Evolutionary conservation across 2,888 invertebrate species (phyloP).

Genomic region (Lacanobia wlatinum): DNA sequence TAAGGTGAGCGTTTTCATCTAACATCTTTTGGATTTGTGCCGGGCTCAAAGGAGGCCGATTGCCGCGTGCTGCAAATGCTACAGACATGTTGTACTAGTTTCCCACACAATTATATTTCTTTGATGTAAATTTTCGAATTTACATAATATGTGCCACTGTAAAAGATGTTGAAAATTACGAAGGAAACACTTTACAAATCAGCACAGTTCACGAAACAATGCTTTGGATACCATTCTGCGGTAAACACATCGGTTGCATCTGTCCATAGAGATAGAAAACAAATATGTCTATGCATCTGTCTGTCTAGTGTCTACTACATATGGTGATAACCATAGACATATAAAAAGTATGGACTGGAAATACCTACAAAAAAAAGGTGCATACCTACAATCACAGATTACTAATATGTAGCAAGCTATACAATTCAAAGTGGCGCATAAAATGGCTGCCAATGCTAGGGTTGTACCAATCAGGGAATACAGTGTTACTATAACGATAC

Average conservation of each 20-base stretch:
- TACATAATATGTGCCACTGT: not conserved
- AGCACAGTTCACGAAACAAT: not conserved
- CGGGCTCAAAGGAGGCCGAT: constrained; percentile 94
- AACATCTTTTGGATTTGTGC: constrained; percentile 98
- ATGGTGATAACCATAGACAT: too few relatives aligned
- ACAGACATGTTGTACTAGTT: constrained; percentile 91
- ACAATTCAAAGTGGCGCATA: too few relatives aligned
- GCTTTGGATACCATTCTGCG: not conserved
- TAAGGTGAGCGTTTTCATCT: constrained; percentile 99
- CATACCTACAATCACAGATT: too few relatives aligned
- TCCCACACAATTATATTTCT: constrained; percentile 7
- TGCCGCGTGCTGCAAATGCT: constrained; percentile 93
- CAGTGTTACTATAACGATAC: too few relatives aligned
- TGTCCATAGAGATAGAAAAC: too few relatives aligned
- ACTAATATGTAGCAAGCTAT: too few relatives aligned
- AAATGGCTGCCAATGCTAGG: too few relatives aligned
- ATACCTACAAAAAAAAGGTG: too few relatives aligned
- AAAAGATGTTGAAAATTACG: not conserved
- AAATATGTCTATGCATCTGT: too few relatives aligned
- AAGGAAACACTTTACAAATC: constrained; percentile 2
- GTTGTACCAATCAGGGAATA: too few relatives aligned
- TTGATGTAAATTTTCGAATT: constrained; percentile 1
- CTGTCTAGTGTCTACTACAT: too few relatives aligned
- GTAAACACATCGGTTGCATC: not conserved
- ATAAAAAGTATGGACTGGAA: too few relatives aligned